These are phyloP conservation scores for Tetranychus urticae DNA, from an alignment of 1,140 invertebrate genomes.

Conservation along the genomic window DNA sequence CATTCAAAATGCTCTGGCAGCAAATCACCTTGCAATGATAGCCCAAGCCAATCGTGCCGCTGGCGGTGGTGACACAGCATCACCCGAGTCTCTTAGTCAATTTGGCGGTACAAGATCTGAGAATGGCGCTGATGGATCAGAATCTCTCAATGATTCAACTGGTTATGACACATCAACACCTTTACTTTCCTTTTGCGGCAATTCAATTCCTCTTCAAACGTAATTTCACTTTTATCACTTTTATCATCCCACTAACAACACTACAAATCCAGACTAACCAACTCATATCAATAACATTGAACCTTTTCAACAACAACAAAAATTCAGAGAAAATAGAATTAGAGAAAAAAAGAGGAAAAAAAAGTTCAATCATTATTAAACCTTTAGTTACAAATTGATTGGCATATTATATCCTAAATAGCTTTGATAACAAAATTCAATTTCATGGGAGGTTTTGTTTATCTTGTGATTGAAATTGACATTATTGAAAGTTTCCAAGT, in stretches of 20 bases:
- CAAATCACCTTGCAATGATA: conserved; percentile 7
- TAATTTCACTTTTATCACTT: background rate
- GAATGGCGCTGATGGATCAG: conserved; percentile 14
- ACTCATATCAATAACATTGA: too few species aligned
- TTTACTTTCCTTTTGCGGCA: conserved; percentile 23
- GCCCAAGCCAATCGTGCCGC: conserved; percentile 7
- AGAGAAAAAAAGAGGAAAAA: too few species aligned
- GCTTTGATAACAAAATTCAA: background rate
- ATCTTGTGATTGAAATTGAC: too few species aligned
- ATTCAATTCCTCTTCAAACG: background rate
- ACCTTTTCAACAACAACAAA: too few species aligned
- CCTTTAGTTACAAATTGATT: background rate
- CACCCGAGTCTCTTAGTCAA: conserved; percentile 13
- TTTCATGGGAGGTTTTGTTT: background rate
- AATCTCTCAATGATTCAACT: conserved; percentile 12
- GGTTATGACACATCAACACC: conserved; percentile 11
- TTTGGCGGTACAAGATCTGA: conserved; percentile 11
- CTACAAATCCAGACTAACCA: too few species aligned
- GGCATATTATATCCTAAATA: background rate
- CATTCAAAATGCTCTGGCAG: conserved; percentile 5
- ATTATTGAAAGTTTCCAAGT: too few species aligned
- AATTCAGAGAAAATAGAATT: background rate
- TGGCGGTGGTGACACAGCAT: conserved; percentile 6
- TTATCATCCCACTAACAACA: too few species aligned
- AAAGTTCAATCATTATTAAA: too few species aligned